Conservation (phyloP, 2,888 invertebrate species). For the Thecophora atra region DNA sequence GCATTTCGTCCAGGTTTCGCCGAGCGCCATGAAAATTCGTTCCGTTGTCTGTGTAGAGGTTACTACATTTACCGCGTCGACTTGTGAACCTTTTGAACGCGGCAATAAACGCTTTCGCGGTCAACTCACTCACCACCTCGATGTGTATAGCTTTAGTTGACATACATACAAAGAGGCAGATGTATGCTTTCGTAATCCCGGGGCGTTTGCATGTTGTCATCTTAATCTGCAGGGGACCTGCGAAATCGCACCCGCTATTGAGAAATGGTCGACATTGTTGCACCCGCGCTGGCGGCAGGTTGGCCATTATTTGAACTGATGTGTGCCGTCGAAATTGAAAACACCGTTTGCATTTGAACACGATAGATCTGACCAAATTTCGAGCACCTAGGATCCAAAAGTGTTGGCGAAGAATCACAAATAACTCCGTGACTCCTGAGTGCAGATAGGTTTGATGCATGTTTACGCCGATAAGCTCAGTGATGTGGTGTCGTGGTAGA, state of each 20-base stretch:
- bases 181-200: slow-evolving; percentile 36
- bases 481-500: background rate
- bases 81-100: slow-evolving; percentile 41
- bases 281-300: slow-evolving; percentile 32
- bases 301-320: slow-evolving; percentile 33
- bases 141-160: slow-evolving; percentile 42
- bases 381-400: slow-evolving; percentile 42
- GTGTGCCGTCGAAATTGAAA: slow-evolving; percentile 29
- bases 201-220: slow-evolving; percentile 9
- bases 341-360: slow-evolving; percentile 28
- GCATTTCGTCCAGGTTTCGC: slow-evolving; percentile 31
- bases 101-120: slow-evolving; percentile 42
- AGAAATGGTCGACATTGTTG: slow-evolving; percentile 32
- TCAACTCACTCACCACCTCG: slow-evolving; percentile 43
- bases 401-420: slow-evolving; percentile 41
- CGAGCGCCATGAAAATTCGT: slow-evolving; percentile 42
- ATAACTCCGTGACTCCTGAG: slow-evolving; percentile 39
- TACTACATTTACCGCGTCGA: slow-evolving; percentile 38
- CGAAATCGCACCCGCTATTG: slow-evolving; percentile 29
- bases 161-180: slow-evolving; percentile 44
- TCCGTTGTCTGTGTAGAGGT: slow-evolving; percentile 38
- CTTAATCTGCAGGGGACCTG: slow-evolving; percentile 3
- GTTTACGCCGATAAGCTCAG: slow-evolving; percentile 29
- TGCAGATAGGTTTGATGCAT: slow-evolving; percentile 31
- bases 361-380: slow-evolving; percentile 37